Percentiles rank a stretch among this genome's conserved stretches.
phyloP scores from a whole-genome alignment of 2,888 invertebrate genomes.

The Eudasyphora cyanicolor region DNA sequence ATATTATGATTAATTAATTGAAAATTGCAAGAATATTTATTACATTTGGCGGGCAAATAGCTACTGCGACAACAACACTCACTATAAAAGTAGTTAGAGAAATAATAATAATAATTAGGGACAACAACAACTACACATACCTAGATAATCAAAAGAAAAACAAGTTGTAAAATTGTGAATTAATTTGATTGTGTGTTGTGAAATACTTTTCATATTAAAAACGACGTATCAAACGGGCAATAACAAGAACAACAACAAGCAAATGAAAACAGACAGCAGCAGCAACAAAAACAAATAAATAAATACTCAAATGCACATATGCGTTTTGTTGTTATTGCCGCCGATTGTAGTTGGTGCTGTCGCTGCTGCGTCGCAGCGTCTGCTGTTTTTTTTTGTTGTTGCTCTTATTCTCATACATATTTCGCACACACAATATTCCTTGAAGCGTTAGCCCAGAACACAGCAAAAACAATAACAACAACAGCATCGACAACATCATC shows the following conservation, averaged over 20 bases:
- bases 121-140: no score
- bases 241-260: background rate
- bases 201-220: constrained; percentile 50
- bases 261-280: background rate
- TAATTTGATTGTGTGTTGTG: constrained; percentile 45
- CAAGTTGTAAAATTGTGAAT: constrained; percentile 52
- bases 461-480: constrained; percentile 44
- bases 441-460: constrained; percentile 34
- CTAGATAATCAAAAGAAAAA: background rate
- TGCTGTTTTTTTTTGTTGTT: constrained; percentile 22
- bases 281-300: constrained; percentile 1
- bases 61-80: background rate
- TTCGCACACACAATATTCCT: constrained; percentile 51
- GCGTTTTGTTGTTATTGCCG: background rate
- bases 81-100: background rate
- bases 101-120: background rate
- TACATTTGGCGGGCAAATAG: background rate
- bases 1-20: constrained; percentile 21
- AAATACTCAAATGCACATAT: background rate
- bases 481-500: constrained; percentile 23
- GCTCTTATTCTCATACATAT: constrained; percentile 51
- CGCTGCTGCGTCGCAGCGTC: background rate
- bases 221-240: background rate
- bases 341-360: background rate
- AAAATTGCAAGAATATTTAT: background rate